A percentile compares a stretch with the other conserved stretches of the same genome.
Conservation (phyloP, 1,140 invertebrate genomes). For the Latrodectus geometricus region DNA sequence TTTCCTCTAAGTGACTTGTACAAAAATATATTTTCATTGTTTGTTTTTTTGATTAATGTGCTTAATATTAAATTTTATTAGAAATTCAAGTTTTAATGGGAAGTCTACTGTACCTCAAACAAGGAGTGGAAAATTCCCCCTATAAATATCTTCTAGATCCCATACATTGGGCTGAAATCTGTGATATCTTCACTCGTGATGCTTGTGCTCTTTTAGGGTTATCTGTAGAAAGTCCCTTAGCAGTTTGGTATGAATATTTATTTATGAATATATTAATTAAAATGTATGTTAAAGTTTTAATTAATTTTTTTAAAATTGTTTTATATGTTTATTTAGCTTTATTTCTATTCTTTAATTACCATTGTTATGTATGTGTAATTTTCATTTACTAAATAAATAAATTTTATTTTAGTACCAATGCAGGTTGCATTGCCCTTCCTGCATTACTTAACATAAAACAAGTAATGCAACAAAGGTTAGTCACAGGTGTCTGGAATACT, state of each 20-base stretch:
- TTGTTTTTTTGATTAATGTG: background rate
- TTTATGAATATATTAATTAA: too few relatives aligned
- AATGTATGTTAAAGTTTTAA: too few relatives aligned
- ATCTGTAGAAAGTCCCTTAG: constrained; percentile 85
- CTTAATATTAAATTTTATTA: constrained; percentile 65
- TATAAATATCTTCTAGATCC: constrained; percentile 83
- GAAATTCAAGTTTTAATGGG: constrained; percentile 90
- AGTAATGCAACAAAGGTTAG: constrained; percentile 95
- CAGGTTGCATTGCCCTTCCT: constrained; percentile 92
- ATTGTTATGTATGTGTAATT: too few relatives aligned
- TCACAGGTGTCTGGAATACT: constrained; percentile 92
- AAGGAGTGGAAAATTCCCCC: constrained; percentile 83
- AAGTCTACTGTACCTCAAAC: constrained; percentile 83
- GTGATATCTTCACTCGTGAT: constrained; percentile 91
- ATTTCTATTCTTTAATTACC: too few relatives aligned
- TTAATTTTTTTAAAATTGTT: too few relatives aligned
- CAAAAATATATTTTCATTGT: too few relatives aligned
- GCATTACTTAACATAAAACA: constrained; percentile 94
- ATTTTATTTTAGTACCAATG: constrained; percentile 79
- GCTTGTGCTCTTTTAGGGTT: constrained; percentile 91
- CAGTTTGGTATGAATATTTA: constrained; percentile 74
- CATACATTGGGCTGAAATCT: constrained; percentile 85
- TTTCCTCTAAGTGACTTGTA: too few relatives aligned
- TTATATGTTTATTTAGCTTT: too few relatives aligned
- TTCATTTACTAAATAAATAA: too few relatives aligned